These are phyloP conservation scores for Leucophenga montana DNA, from an alignment of 2,888 invertebrate genomes.

Conservation along the genomic window DNA sequence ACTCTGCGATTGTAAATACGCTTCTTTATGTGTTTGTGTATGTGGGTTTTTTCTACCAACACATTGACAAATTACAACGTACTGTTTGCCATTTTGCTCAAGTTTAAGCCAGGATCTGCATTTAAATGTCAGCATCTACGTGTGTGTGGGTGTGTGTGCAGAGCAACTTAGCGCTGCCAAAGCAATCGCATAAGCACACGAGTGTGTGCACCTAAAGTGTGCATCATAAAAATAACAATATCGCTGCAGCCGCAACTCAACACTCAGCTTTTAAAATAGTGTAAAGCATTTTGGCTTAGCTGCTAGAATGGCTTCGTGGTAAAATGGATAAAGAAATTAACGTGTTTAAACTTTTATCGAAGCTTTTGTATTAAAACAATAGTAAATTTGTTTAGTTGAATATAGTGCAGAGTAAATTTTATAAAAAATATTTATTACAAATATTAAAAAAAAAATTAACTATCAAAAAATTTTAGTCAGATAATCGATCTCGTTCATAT, in stretches of 20 bases:
- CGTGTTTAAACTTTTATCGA: neutral
- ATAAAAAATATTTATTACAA: too few relatives aligned
- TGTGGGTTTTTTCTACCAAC: constrained; percentile 42
- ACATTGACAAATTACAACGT: constrained; percentile 59
- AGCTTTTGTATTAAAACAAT: constrained; percentile 1
- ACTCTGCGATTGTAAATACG: neutral
- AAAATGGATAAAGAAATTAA: neutral
- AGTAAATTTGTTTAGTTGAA: too few relatives aligned
- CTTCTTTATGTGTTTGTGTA: neutral
- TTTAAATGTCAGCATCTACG: neutral
- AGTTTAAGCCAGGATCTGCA: constrained; percentile 53
- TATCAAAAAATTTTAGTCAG: too few relatives aligned
- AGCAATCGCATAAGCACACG: constrained; percentile 39
- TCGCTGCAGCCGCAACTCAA: constrained; percentile 47
- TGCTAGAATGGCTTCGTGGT: constrained; percentile 1
- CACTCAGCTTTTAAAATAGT: neutral
- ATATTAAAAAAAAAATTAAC: too few relatives aligned
- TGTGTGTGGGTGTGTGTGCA: neutral
- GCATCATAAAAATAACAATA: constrained; percentile 50
- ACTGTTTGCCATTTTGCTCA: constrained; percentile 62
- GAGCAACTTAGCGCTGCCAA: neutral
- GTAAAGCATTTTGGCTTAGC: constrained; percentile 1
- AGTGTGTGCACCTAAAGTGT: constrained; percentile 52
- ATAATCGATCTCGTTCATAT: too few relatives aligned
- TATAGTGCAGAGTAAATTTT: too few relatives aligned